Conservation (phyloP, 2,113 vertebrate species). For the Takifugu flavidus region DNA sequence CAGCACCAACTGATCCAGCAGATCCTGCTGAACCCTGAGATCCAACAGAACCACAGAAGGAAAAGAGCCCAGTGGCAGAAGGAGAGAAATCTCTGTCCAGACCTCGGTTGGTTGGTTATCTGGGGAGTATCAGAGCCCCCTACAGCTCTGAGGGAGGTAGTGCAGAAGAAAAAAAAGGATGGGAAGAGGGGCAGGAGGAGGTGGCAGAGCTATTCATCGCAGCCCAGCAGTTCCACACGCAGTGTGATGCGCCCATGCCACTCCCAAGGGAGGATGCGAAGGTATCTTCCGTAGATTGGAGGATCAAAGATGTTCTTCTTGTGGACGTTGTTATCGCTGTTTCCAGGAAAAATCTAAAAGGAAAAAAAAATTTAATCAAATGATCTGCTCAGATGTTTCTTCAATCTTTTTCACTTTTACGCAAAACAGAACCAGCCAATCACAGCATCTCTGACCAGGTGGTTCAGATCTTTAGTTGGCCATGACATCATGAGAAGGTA, state of each 20-base stretch:
- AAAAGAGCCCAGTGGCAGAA: constrained; percentile 13
- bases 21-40: constrained; percentile 33
- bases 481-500: no score
- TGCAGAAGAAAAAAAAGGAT: constrained; percentile 42
- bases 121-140: constrained; percentile 53
- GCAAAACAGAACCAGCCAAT: no score
- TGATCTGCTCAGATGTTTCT: not conserved
- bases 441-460: no score
- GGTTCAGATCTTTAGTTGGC: no score
- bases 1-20: constrained; percentile 38
- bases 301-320: constrained; percentile 89
- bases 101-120: constrained; percentile 39
- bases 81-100: constrained; percentile 3
- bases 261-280: constrained; percentile 88
- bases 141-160: constrained; percentile 65
- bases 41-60: constrained; percentile 5
- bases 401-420: no score
- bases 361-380: not conserved
- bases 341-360: constrained; percentile 87
- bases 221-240: constrained; percentile 92
- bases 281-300: constrained; percentile 78
- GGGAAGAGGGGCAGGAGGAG: constrained; percentile 6
- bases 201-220: constrained; percentile 72
- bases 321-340: constrained; percentile 91
- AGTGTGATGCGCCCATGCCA: constrained; percentile 96